Evolutionary conservation across 64 coral and sea anemone species (phyloP), one percentile per base, ranked within the genome.

Genomic region (Astreopora myriophthalma): DNA sequence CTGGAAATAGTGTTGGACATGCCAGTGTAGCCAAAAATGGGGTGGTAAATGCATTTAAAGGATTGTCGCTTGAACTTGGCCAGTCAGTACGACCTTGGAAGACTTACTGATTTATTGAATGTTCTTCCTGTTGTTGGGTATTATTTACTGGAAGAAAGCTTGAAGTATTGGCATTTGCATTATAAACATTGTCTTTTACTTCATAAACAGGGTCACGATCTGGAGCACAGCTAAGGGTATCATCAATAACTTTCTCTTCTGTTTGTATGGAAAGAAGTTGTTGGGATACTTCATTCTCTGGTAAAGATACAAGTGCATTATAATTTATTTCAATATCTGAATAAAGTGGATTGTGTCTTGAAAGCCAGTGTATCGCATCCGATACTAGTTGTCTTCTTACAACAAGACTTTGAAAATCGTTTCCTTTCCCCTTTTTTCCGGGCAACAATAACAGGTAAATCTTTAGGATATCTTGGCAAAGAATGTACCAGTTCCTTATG

Each of bases 21-120:
- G 85, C 85, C 85, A 87, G 22, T 87, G 85, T 87, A 33, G 85
- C 67, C 22, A 87, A 55, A 87, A 73, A 87, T 48, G 64, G 26
- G 19, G 85, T 93, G 19, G 85, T 87, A 74, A 51, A 93, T 72
- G 83, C 92, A 88, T 88, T 88, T 74, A 93, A 61, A 40, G 92
- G 75, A 32, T 49, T 44, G 9, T 39, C 48, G 13, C 61, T 38
- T 82, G 22, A 42, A 40, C 19, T 36, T 80, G 91, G 91, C 84
- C 91, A 87, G 82, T 76, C 39, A 29, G 10, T 17, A 76, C 48
- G 4, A 57, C 29, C 42, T 64, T 75, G 44, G 51, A 73, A 48
- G 68, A 92, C 13, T 40, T 86, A 25, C 44, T 71, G 73, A 69
- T 78, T 93, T 62, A 89, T 89, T 40, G 37, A 79, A 42, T 79